Conservation (phyloP, 2,113 vertebrate species). For the Hippopotamus amphibius region DNA sequence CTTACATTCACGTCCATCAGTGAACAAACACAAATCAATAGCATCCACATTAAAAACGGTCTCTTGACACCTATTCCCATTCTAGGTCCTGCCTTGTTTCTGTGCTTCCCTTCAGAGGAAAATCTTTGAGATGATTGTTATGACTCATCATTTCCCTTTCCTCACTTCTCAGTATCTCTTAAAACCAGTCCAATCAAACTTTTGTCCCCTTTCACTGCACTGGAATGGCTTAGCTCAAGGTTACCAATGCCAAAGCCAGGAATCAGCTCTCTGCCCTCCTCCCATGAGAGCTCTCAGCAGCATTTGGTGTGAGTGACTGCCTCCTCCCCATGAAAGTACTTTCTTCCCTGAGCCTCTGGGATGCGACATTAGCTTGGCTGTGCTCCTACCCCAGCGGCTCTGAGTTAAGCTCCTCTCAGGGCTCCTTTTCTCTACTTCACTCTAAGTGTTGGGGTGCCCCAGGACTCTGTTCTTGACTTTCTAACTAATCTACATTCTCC, state of each 20-base stretch:
- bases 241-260: not conserved
- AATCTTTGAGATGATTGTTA: not conserved
- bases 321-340: not conserved
- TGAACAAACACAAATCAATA: not conserved
- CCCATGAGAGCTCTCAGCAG: not conserved
- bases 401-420: not conserved
- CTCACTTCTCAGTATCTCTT: not conserved
- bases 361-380: no score
- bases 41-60: not conserved
- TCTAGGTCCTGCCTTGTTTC: not conserved
- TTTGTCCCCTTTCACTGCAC: not conserved
- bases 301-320: rapidly evolving
- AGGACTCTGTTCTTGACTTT: not conserved
- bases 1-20: not conserved
- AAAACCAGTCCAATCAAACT: not conserved
- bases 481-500: not conserved
- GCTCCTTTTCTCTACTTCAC: not conserved
- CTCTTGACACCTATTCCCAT: not conserved
- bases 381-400: not conserved
- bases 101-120: not conserved
- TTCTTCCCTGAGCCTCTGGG: not conserved
- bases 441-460: not conserved
- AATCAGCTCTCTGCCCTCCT: not conserved
- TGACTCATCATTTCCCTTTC: not conserved
- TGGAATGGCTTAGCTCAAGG: not conserved